phyloP scores from a whole-genome alignment of 2,113 vertebrate species.

The Brienomyrus longianalis region DNA sequence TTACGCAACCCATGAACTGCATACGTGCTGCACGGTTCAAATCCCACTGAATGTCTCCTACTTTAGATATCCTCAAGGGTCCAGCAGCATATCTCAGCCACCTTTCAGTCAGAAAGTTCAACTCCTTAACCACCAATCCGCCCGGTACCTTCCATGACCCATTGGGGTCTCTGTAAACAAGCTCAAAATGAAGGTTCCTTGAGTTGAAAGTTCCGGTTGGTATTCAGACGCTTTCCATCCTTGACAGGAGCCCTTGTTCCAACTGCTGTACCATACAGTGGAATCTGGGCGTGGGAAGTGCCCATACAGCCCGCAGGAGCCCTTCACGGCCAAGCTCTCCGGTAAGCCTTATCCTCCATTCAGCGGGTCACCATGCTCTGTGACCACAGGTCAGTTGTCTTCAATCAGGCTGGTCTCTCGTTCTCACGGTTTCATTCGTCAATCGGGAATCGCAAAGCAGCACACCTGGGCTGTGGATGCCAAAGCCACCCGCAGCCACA shows the following conservation, averaged over 20 bases:
- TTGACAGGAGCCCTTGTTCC: slow-evolving; percentile 47
- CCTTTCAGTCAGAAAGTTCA: background rate
- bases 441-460: background rate
- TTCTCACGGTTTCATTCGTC: background rate
- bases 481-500: background rate
- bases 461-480: background rate
- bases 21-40: background rate
- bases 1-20: background rate
- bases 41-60: background rate
- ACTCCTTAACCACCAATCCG: background rate
- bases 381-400: background rate
- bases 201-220: background rate
- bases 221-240: slow-evolving; percentile 10
- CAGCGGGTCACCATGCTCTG: background rate
- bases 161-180: background rate
- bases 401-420: background rate
- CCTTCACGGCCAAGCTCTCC: slow-evolving; percentile 61
- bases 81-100: background rate
- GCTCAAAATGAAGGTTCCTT: background rate
- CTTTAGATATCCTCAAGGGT: background rate
- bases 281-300: slow-evolving; percentile 74
- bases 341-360: slow-evolving; percentile 52
- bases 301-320: slow-evolving; percentile 71
- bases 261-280: slow-evolving; percentile 46
- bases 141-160: background rate